Percentiles rank a stretch among this genome's conserved stretches.
Evolutionary conservation across 2,797 vertebrate species (phyloP).

Genomic region (Microctenopoma steveboyesi): DNA sequence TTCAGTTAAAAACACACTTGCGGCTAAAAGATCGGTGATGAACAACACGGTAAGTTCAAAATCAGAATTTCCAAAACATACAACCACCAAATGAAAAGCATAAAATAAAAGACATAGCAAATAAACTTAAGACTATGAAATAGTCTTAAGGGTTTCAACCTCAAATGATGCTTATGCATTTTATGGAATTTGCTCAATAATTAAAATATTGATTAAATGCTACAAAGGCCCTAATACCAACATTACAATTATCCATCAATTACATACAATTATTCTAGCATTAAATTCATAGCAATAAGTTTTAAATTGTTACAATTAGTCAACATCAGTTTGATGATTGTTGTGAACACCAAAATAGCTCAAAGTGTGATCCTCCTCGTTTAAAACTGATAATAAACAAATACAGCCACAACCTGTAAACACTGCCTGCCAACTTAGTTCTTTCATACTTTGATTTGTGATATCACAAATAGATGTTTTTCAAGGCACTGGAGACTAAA

Average conservation of each 20-base stretch:
- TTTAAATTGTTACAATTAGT: slow-evolving; percentile 8
- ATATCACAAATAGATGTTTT: slow-evolving; percentile 64
- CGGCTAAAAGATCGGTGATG: slow-evolving; percentile 40
- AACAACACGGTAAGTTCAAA: slow-evolving; percentile 35
- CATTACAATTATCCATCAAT: no score
- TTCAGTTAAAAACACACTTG: slow-evolving; percentile 47
- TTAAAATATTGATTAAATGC: slow-evolving; percentile 39
- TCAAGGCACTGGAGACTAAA: slow-evolving; percentile 81
- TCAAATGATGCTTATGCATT: slow-evolving; percentile 21
- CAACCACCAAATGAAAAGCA: slow-evolving; percentile 31
- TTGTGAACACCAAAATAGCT: slow-evolving; percentile 16
- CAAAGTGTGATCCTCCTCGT: not conserved
- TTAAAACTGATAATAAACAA: slow-evolving; percentile 44
- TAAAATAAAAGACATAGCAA: slow-evolving; percentile 67
- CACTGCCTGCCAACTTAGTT: slow-evolving; percentile 64
- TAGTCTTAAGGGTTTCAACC: slow-evolving; percentile 31
- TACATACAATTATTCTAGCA: not conserved
- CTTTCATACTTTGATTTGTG: slow-evolving; percentile 55
- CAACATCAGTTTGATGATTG: slow-evolving; percentile 7
- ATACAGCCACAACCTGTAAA: slow-evolving; percentile 77
- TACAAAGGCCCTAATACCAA: slow-evolving; percentile 28
- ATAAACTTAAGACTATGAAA: slow-evolving; percentile 44
- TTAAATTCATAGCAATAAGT: slow-evolving; percentile 18
- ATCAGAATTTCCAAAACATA: slow-evolving; percentile 44
- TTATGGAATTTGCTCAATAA: slow-evolving; percentile 1